These are phyloP conservation scores for Forficula auricularia DNA, from an alignment of 1,140 invertebrate genomes.

Conservation along the genomic window DNA sequence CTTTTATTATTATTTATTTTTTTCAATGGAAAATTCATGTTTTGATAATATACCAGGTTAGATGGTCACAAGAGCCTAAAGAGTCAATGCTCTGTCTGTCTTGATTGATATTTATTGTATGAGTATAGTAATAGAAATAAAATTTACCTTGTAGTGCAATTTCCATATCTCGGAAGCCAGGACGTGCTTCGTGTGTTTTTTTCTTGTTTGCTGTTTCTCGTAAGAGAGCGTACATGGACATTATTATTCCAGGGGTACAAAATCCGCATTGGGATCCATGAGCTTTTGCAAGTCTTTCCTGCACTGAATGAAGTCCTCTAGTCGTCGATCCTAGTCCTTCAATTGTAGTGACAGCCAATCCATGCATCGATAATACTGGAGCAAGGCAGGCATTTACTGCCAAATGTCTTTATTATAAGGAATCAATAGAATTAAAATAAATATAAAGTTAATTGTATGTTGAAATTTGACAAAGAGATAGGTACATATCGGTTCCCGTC, in stretches of 20 bases:
- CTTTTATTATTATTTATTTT: no score
- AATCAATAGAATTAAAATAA: slow-evolving; percentile 6
- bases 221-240: slow-evolving; percentile 82
- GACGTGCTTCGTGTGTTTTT: slow-evolving; percentile 40
- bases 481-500: no score
- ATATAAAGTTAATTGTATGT: slow-evolving; percentile 1
- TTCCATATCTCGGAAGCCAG: slow-evolving; percentile 53
- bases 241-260: slow-evolving; percentile 81
- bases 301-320: slow-evolving; percentile 58
- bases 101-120: no score
- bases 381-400: slow-evolving; percentile 78
- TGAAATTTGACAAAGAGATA: slow-evolving; percentile 10
- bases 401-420: slow-evolving; percentile 44
- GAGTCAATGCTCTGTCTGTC: no score
- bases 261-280: slow-evolving; percentile 85
- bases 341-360: slow-evolving; percentile 69
- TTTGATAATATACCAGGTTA: no score
- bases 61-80: no score
- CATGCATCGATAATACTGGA: slow-evolving; percentile 67
- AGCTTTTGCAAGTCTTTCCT: slow-evolving; percentile 69
- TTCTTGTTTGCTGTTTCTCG: slow-evolving; percentile 31
- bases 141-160: slow-evolving; percentile 59
- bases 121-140: no score
- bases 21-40: no score
- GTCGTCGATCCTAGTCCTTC: slow-evolving; percentile 66